A percentile compares a stretch with the other conserved stretches of the same genome.
Evolutionary conservation across 2,797 vertebrate genomes (phyloP).

Genomic region (Salarias fasciatus): DNA sequence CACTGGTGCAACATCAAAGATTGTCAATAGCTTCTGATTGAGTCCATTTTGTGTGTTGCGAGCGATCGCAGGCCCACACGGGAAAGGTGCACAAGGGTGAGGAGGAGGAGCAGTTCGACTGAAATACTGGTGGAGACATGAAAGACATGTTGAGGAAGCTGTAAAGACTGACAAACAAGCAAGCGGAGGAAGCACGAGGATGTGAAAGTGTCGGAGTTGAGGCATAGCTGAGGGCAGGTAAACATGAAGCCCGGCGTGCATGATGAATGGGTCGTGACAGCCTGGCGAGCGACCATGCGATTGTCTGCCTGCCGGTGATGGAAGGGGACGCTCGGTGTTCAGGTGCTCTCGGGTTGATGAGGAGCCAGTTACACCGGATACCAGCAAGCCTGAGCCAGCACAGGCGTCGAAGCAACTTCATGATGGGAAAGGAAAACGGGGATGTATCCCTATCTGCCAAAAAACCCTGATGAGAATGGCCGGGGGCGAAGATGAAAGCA

Average conservation of each 20-base stretch:
- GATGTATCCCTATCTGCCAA: conserved; percentile 46
- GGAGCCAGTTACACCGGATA: conserved; percentile 24
- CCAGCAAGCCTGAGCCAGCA: conserved; percentile 24
- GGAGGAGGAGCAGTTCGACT: not conserved
- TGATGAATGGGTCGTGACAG: conserved; percentile 81
- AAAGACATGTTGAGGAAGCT: conserved; percentile 34
- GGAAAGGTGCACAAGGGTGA: conserved; percentile 23
- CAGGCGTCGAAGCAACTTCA: conserved; percentile 21
- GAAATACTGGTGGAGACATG: not conserved
- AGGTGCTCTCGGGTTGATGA: conserved; percentile 57
- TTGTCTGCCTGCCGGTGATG: conserved; percentile 69
- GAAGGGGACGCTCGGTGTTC: conserved; percentile 62
- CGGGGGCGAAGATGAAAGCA: conserved; percentile 25
- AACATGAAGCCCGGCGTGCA: conserved; percentile 31
- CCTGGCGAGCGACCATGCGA: conserved; percentile 55
- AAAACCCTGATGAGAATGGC: conserved; percentile 43
- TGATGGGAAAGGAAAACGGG: conserved; percentile 27
- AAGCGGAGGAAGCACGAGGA: conserved; percentile 50
- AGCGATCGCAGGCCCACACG: conserved; percentile 1
- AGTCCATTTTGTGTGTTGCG: conserved; percentile 23
- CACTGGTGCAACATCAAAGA: conserved; percentile 31
- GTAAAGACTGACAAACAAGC: conserved; percentile 47
- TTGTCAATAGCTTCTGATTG: conserved; percentile 48
- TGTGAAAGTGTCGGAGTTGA: conserved; percentile 57
- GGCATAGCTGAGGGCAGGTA: conserved; percentile 46